Evolutionary conservation across 1,140 invertebrate genomes (phyloP).

Genomic region (Orchestia grillus): DNA sequence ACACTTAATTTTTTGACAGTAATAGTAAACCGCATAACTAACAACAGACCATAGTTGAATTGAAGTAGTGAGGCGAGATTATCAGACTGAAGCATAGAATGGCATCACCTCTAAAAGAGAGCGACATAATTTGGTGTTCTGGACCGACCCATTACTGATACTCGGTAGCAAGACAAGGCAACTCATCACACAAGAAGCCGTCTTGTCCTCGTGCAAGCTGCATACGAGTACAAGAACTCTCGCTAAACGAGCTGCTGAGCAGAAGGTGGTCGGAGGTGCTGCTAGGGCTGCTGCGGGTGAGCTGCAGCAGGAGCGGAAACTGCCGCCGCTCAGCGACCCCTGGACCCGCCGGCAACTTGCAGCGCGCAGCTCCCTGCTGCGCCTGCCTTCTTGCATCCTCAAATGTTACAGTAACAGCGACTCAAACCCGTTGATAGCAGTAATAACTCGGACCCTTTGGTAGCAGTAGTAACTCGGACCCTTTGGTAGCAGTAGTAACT

Average conservation of each 20-base stretch:
- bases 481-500: neutral
- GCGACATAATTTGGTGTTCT: neutral
- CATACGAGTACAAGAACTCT: neutral
- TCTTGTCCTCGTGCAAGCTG: neutral
- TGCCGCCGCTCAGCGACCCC: neutral
- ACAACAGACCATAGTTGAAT: too few species aligned
- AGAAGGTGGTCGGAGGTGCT: too few species aligned
- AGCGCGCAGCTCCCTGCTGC: neutral
- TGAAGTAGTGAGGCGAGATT: too few species aligned
- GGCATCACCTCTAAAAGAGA: neutral
- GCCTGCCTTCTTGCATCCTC: neutral
- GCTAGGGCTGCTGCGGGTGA: neutral
- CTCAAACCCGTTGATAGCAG: neutral
- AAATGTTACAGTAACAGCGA: neutral
- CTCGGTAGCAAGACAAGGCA: neutral
- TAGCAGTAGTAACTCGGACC: neutral
- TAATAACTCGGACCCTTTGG: neutral
- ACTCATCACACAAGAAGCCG: neutral
- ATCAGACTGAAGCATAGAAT: neutral
- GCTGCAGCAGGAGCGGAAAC: neutral
- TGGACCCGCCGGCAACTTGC: neutral
- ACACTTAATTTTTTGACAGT: too few species aligned
- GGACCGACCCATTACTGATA: neutral
- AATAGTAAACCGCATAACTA: too few species aligned
- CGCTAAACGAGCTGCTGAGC: neutral